Evolutionary conservation across 2,113 vertebrate genomes (phyloP).

Genomic region (Ictidomys tridecemlineatus): DNA sequence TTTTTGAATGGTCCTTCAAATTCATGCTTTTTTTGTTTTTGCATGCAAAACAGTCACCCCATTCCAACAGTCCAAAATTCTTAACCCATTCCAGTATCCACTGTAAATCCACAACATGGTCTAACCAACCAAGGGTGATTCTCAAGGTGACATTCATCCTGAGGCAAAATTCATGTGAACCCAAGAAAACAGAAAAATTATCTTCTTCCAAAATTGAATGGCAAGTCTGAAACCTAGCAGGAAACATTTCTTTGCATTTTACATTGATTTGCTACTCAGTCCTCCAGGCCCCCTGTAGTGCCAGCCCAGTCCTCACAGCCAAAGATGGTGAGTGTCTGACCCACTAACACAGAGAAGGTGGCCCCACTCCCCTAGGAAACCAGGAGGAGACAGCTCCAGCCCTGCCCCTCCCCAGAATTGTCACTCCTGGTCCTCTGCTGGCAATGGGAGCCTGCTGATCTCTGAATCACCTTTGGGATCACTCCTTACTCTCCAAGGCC

Average conservation of each 20-base stretch:
- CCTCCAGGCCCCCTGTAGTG: rapidly evolving
- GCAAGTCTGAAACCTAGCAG: not conserved
- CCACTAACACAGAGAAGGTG: no score
- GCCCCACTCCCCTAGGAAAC: not conserved
- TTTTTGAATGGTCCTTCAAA: not conserved
- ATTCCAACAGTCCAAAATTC: not conserved
- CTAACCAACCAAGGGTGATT: not conserved
- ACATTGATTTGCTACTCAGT: not conserved
- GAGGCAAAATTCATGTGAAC: not conserved
- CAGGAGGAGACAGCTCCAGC: not conserved
- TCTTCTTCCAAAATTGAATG: not conserved
- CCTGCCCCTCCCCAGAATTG: not conserved
- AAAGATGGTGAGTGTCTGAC: not conserved
- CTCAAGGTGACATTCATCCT: not conserved
- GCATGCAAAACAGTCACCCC: not conserved
- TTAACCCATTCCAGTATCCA: not conserved
- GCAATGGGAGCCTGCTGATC: not conserved
- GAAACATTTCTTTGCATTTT: not conserved
- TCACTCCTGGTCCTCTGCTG: not conserved
- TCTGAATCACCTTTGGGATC: not conserved
- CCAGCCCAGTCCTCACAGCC: not conserved
- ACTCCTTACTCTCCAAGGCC: not conserved
- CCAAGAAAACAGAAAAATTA: not conserved
- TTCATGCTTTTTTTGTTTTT: not conserved
- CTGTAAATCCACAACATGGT: not conserved